Conservation (phyloP, 2,797 vertebrate species). For the Anguilla anguilla region DNA sequence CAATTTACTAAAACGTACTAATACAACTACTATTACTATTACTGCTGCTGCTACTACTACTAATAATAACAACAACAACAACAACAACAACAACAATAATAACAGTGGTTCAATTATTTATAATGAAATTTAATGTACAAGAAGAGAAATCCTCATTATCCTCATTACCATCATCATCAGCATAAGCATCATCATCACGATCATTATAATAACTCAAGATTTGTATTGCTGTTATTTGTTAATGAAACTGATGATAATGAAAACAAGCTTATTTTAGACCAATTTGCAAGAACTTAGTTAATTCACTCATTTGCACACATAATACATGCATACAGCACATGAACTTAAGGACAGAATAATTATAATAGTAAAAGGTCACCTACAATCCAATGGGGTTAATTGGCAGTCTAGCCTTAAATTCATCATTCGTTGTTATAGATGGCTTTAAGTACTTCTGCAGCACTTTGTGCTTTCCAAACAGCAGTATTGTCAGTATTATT, state of each 20-base stretch:
- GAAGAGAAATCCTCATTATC: too few relatives aligned
- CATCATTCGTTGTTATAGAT: too few relatives aligned
- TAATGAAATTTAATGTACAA: too few relatives aligned
- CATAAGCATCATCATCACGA: background rate
- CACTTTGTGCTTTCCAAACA: too few relatives aligned
- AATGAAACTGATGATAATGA: background rate
- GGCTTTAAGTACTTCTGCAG: background rate
- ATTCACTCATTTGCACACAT: background rate
- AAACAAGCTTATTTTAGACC: background rate
- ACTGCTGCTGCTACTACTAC: background rate
- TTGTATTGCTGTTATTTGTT: background rate
- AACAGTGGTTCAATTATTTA: too few relatives aligned
- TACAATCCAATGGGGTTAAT: background rate
- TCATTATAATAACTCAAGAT: background rate
- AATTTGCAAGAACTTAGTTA: background rate
- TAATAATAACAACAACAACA: background rate
- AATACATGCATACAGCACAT: background rate
- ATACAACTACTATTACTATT: too few relatives aligned
- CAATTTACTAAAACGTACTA: too few relatives aligned
- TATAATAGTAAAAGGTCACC: background rate
- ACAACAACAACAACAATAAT: background rate
- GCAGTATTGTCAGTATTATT: too few relatives aligned
- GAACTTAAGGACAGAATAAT: background rate
- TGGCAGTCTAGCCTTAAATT: background rate
- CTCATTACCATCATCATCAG: too few relatives aligned